Conservation (phyloP, 2,113 vertebrate genomes). For the Clupea harengus region DNA sequence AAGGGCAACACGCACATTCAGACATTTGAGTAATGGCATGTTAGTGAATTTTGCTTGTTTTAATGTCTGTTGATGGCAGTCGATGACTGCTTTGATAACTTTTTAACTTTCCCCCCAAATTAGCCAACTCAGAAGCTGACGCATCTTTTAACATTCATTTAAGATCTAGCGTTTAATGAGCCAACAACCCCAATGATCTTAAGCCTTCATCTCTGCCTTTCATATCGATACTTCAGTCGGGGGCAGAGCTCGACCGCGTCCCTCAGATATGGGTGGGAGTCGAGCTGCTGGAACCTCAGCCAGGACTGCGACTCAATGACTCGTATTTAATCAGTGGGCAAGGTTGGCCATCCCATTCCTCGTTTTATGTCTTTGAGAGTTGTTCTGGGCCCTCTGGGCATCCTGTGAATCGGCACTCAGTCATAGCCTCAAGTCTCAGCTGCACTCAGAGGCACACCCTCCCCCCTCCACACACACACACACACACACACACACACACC, state of each 20-base stretch:
- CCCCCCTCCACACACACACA: background rate
- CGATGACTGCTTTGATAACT: background rate
- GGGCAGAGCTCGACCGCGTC: background rate
- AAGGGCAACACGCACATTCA: background rate
- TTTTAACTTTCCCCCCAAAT: background rate
- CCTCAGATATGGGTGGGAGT: background rate
- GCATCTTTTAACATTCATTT: background rate
- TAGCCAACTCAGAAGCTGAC: background rate
- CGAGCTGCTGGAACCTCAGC: background rate
- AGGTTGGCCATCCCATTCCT: background rate
- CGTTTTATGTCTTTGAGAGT: background rate
- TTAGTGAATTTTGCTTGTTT: background rate
- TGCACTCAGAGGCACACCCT: background rate
- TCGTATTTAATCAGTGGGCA: background rate
- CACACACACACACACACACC: slow-evolving; percentile 8
- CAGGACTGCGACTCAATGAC: background rate
- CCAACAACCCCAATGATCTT: background rate
- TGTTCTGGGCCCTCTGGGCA: background rate
- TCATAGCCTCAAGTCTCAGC: background rate
- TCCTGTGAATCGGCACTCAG: slow-evolving; percentile 14
- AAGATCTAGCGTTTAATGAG: background rate
- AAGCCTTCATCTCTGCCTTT: background rate
- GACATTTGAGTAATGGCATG: background rate
- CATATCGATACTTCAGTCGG: background rate
- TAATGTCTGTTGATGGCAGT: background rate